Conservation (phyloP, 2,113 vertebrate species). For the Tragelaphus strepsiceros region DNA sequence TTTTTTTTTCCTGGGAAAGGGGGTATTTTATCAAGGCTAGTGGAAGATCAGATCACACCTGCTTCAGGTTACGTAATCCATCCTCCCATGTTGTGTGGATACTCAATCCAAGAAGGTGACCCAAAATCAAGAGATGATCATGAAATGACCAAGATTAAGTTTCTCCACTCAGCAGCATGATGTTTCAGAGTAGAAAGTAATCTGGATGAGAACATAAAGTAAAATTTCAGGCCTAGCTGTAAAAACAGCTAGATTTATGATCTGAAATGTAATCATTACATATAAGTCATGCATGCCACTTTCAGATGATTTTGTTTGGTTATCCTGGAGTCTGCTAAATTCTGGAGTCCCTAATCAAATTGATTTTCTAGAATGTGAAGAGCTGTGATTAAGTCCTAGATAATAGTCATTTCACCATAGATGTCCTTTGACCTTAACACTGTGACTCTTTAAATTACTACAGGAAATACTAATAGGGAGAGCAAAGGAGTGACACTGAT, state of each 20-base stretch:
- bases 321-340: background rate
- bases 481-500: background rate
- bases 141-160: background rate
- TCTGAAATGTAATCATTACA: background rate
- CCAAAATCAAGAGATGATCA: background rate
- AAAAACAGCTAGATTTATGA: background rate
- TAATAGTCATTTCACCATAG: background rate
- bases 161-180: background rate
- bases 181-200: background rate
- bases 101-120: background rate
- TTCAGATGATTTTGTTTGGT: background rate
- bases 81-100: background rate
- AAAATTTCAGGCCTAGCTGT: background rate
- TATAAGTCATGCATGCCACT: background rate
- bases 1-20: background rate
- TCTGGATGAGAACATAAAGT: background rate
- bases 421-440: background rate
- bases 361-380: constrained; percentile 15
- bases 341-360: background rate
- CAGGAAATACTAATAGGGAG: background rate
- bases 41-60: background rate
- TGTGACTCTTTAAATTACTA: background rate
- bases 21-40: background rate
- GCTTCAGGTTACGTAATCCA: background rate
- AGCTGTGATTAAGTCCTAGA: background rate